These are phyloP conservation scores for Noctua fimbriata DNA, from an alignment of 2,888 invertebrate genomes.

Conservation along the genomic window DNA sequence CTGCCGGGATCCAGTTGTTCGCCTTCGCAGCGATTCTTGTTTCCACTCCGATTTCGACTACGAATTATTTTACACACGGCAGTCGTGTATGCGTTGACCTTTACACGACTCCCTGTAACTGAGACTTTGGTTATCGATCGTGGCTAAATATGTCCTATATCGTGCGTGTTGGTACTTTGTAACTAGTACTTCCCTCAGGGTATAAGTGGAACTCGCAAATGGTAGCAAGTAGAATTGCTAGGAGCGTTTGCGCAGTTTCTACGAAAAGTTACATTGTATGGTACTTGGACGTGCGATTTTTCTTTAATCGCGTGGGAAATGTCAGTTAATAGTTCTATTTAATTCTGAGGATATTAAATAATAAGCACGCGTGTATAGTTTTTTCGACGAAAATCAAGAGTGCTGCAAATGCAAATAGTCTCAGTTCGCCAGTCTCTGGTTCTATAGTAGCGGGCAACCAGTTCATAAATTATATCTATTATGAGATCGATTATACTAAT, in stretches of 20 bases:
- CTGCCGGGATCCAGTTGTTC: conserved; percentile 72
- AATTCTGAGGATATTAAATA: neutral
- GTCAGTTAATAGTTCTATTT: conserved; percentile 12
- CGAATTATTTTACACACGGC: conserved; percentile 80
- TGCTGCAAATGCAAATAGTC: neutral
- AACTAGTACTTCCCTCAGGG: conserved; percentile 45
- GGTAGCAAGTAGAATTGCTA: conserved; percentile 45
- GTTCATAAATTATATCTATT: neutral
- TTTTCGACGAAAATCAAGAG: neutral
- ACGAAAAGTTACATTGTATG: conserved; percentile 43
- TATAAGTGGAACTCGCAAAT: conserved; percentile 58
- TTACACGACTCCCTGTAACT: conserved; percentile 79
- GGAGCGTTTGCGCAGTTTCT: conserved; percentile 52
- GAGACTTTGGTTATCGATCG: conserved; percentile 68
- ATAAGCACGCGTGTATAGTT: neutral
- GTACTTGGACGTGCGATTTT: conserved; percentile 34
- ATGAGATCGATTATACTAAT: neutral
- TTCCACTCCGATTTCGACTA: conserved; percentile 70
- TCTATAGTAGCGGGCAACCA: neutral
- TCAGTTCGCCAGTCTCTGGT: neutral
- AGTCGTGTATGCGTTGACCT: conserved; percentile 78
- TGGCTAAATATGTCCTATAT: conserved; percentile 61
- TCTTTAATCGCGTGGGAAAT: conserved; percentile 56
- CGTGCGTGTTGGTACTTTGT: conserved; percentile 45
- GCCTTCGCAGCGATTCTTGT: conserved; percentile 60